These are phyloP conservation scores for Agriopis aurantiaria DNA, from an alignment of 2,888 invertebrate genomes.

Conservation along the genomic window DNA sequence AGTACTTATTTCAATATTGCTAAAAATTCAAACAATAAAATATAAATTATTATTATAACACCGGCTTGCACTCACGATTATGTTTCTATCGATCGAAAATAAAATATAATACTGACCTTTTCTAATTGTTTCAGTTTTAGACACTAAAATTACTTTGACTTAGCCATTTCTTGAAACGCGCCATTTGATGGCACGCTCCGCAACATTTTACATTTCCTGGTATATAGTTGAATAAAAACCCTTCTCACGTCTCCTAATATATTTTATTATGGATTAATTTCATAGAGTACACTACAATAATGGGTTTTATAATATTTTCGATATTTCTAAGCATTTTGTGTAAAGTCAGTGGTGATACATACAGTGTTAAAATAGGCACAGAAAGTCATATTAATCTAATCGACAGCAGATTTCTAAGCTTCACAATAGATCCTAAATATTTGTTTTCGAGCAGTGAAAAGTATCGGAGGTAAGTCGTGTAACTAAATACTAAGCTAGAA, in stretches of 20 bases:
- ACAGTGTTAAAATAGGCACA: conserved; percentile 86
- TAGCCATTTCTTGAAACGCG: conserved; percentile 21
- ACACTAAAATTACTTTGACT: too few relatives aligned
- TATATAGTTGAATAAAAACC: conserved; percentile 51
- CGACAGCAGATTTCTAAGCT: conserved; percentile 90
- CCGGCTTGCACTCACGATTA: too few relatives aligned
- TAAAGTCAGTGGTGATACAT: conserved; percentile 69
- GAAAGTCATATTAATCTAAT: conserved; percentile 88
- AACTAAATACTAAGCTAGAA: too few relatives aligned
- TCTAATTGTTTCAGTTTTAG: too few relatives aligned
- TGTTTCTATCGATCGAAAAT: too few relatives aligned
- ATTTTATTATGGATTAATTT: conserved; percentile 8
- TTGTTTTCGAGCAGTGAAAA: conserved; percentile 76
- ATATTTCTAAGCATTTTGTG: conserved; percentile 39
- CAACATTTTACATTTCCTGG: conserved; percentile 51
- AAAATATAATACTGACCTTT: too few relatives aligned
- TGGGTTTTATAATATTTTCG: conserved; percentile 31
- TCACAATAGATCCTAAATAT: conserved; percentile 90
- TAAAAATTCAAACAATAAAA: too few relatives aligned
- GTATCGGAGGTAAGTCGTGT: conserved; percentile 60
- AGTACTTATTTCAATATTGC: too few relatives aligned
- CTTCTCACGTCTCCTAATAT: neutral
- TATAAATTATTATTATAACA: too few relatives aligned
- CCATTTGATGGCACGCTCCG: conserved; percentile 39
- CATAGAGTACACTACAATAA: conserved; percentile 3